Evolutionary conservation across 1,140 invertebrate genomes (phyloP), one percentile per base, ranked within the genome.

Genomic region (Drosophila neocordata): DNA sequence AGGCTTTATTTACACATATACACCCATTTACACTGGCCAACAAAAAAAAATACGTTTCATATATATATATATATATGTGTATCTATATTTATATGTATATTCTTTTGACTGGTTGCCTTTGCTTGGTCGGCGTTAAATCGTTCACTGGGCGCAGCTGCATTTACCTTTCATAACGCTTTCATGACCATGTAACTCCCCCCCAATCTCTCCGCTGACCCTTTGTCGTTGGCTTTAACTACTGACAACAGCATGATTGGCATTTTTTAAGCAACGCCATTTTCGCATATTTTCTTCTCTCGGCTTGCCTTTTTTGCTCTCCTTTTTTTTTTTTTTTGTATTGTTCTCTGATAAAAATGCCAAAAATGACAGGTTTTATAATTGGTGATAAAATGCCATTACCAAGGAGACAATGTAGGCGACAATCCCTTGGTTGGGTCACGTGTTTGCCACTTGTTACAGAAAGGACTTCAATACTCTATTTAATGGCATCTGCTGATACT

Each of bases 301-400:
- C n/a, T n/a, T n/a, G n/a, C n/a, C n/a, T 12, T 52, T 52, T 52
- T 52, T 41, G 2, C 7, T 7, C 0, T 41, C 6, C 5, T 41
- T 52, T 56, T 34, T 56, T 11, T 35, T 11, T 1, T 31, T 57
- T 15, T 20, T 15, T 12, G 13, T 24, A 31, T 57, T 34, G 22
- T 57, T 57, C 55, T 2, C 55, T 57, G 76, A 85, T 88, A 82
- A 85, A 82, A 85, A 82, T 70, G 69, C 65, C 52, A 31, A 70
- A 76, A 82, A 69, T 88, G 83, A 76, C 83, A 87, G 83, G 57
- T 79, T 83, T 87, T 83, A 88, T 87, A 88, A 88, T 88, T 87
- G 83, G 69, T 76, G 79, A 79, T 87, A 83, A 87, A 87, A 87
- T 87, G 83, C 79, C 79, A 87, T 83, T 87, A 83, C 69, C 82